phyloP scores from a whole-genome alignment of 2,888 invertebrate species.

The Pseudeuparius sepicola region DNA sequence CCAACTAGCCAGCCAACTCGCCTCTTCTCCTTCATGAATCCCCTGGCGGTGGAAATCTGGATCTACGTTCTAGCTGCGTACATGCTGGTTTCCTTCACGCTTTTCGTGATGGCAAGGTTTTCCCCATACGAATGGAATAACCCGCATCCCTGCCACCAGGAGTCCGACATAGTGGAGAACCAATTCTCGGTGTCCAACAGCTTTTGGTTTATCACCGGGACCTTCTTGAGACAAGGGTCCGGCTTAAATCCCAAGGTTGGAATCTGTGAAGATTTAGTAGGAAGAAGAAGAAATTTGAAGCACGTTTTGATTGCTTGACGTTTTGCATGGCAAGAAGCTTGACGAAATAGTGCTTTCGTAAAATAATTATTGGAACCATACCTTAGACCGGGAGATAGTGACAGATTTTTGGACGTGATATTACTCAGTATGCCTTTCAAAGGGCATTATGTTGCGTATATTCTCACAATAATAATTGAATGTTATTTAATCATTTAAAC shows the following conservation, averaged over 20 bases:
- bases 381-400: too few relatives aligned
- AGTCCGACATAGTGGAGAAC: conserved; percentile 81
- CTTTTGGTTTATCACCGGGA: conserved; percentile 87
- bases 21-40: conserved; percentile 93
- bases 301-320: too few relatives aligned
- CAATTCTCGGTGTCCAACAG: conserved; percentile 93
- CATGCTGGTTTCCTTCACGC: conserved; percentile 82
- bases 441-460: too few relatives aligned
- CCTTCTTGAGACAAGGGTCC: conserved; percentile 77
- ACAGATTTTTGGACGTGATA: too few relatives aligned
- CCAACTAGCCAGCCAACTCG: conserved; percentile 81
- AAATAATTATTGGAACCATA: too few relatives aligned
- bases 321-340: too few relatives aligned
- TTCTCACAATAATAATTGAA: too few relatives aligned
- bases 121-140: conserved; percentile 94
- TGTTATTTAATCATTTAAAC: too few relatives aligned
- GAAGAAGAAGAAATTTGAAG: too few relatives aligned
- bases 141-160: conserved; percentile 68
- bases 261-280: conserved; percentile 7
- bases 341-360: too few relatives aligned
- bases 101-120: conserved; percentile 94
- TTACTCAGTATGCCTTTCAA: too few relatives aligned
- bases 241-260: conserved; percentile 74
- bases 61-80: conserved; percentile 89
- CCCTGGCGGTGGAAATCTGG: conserved; percentile 95